These are phyloP conservation scores for Scaeva pyrastri DNA, from an alignment of 2,888 invertebrate species.

Conservation along the genomic window DNA sequence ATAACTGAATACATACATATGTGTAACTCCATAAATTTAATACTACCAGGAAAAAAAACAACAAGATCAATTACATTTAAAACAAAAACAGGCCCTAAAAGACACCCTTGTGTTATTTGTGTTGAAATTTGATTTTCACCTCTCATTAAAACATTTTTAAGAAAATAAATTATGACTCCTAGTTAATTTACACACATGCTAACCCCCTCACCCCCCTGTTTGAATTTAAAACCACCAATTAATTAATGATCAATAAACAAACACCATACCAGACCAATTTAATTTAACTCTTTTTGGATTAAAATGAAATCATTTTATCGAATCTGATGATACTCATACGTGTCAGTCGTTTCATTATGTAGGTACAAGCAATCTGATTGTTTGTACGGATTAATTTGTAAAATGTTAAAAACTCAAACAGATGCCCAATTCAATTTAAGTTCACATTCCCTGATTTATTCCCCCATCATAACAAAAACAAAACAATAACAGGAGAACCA, in stretches of 20 bases:
- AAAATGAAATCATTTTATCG: conserved; percentile 7
- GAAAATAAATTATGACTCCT: no score
- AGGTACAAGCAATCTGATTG: neutral
- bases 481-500: no score
- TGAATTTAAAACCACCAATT: neutral
- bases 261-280: conserved; percentile 12
- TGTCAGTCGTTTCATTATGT: no score
- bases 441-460: conserved; percentile 39
- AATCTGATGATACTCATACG: neutral
- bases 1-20: no score
- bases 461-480: neutral
- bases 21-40: no score
- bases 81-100: no score
- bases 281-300: neutral
- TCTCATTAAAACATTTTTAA: no score
- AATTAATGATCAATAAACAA: conserved; percentile 3
- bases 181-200: no score
- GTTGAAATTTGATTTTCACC: no score
- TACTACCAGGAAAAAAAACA: no score
- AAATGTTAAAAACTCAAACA: conserved; percentile 22
- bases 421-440: conserved; percentile 38
- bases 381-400: conserved; percentile 14
- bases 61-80: no score
- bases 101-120: no score
- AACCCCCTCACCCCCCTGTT: neutral